These are phyloP conservation scores for Cryptoblepharus egeriae DNA, from an alignment of 2,797 vertebrate species.

Conservation along the genomic window DNA sequence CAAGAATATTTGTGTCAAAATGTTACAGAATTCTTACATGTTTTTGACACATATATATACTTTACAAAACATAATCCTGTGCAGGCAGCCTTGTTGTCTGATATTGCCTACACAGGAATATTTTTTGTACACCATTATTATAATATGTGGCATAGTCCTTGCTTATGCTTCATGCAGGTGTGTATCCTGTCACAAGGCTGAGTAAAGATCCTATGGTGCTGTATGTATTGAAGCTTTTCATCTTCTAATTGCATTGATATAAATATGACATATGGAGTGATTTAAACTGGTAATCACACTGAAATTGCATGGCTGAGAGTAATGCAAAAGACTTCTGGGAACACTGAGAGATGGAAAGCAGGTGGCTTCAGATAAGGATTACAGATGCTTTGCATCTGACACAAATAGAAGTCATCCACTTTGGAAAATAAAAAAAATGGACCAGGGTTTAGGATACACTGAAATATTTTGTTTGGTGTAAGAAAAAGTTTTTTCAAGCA, in stretches of 20 bases:
- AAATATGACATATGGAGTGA: slow-evolving; percentile 52
- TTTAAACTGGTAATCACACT: slow-evolving; percentile 56
- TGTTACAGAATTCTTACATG: neutral
- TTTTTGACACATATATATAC: neutral
- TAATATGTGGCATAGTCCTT: neutral
- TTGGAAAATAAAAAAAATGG: slow-evolving; percentile 51
- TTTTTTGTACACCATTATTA: neutral
- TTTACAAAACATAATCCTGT: neutral
- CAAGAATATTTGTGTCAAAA: neutral
- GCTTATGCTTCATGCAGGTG: neutral
- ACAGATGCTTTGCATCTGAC: slow-evolving; percentile 77
- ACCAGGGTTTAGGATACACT: slow-evolving; percentile 31
- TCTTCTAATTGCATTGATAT: slow-evolving; percentile 53
- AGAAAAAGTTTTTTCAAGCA: slow-evolving; percentile 50
- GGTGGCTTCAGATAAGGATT: slow-evolving; percentile 73
- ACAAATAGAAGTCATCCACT: slow-evolving; percentile 73
- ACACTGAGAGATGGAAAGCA: slow-evolving; percentile 81
- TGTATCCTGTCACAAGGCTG: neutral
- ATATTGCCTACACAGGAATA: no score
- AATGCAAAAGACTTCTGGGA: slow-evolving; percentile 76
- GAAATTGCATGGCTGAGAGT: slow-evolving; percentile 48
- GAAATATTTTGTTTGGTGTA: slow-evolving; percentile 46
- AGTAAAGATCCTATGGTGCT: slow-evolving; percentile 23
- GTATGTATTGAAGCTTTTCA: slow-evolving; percentile 15
- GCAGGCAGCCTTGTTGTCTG: neutral